Evolutionary conservation across 2,113 vertebrate species (phyloP).

Genomic region (Cyphomyrus plagiostoma): DNA sequence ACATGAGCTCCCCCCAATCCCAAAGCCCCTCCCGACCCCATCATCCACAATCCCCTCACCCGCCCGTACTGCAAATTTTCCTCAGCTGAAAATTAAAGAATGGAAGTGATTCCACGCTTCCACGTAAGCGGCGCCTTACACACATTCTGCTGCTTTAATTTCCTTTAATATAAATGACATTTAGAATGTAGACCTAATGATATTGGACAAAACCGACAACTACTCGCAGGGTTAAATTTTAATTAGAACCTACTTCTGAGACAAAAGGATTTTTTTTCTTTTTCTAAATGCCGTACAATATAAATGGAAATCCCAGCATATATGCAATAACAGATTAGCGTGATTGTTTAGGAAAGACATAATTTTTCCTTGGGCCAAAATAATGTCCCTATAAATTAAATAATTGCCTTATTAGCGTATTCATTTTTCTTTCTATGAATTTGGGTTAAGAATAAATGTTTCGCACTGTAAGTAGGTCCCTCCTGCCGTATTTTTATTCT

Average conservation of each 20-base stretch:
- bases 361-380: constrained; percentile 21
- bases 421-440: constrained; percentile 27
- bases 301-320: constrained; percentile 22
- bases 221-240: constrained; percentile 33
- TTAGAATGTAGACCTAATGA: constrained; percentile 67
- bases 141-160: constrained; percentile 57
- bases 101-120: constrained; percentile 41
- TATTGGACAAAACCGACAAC: constrained; percentile 52
- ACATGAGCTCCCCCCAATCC: constrained; percentile 67
- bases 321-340: constrained; percentile 25
- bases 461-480: constrained; percentile 18
- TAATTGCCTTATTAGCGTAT: constrained; percentile 32
- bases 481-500: constrained; percentile 34
- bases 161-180: constrained; percentile 75
- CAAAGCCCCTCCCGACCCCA: constrained; percentile 8
- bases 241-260: constrained; percentile 27
- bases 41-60: background rate
- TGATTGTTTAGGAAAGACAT: constrained; percentile 21
- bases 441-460: constrained; percentile 23
- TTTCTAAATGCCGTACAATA: constrained; percentile 34
- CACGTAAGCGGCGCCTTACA: constrained; percentile 40
- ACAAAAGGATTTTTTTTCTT: constrained; percentile 21
- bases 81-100: constrained; percentile 75
- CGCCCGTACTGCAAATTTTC: constrained; percentile 11
- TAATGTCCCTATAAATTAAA: constrained; percentile 31